Conservation (phyloP, 1,140 invertebrate genomes). For the Caenorhabditis latens region DNA sequence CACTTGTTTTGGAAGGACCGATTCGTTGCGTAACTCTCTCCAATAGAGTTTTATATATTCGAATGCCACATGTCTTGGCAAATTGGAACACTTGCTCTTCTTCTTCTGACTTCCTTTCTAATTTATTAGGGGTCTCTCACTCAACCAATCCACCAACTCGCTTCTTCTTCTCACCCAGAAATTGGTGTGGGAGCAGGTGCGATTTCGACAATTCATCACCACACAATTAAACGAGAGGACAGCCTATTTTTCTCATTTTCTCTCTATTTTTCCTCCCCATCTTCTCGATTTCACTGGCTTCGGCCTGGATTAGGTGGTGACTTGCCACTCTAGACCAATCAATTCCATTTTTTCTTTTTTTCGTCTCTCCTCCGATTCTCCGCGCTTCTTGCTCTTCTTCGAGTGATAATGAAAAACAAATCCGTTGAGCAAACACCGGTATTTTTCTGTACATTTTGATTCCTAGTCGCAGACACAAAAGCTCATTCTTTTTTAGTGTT, state of each 20-base stretch:
- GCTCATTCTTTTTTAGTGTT: background rate
- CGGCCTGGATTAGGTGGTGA: constrained; percentile 41
- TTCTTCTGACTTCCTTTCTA: background rate
- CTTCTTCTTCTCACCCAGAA: constrained; percentile 16
- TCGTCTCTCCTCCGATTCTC: background rate
- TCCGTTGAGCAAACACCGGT: constrained; percentile 46
- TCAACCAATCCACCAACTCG: background rate
- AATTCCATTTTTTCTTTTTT: constrained; percentile 12
- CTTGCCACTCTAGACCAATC: constrained; percentile 39
- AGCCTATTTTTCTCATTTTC: constrained; percentile 6
- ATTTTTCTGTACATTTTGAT: constrained; percentile 17
- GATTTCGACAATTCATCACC: constrained; percentile 39
- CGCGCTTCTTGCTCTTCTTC: constrained; percentile 16
- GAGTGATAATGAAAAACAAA: constrained; percentile 56
- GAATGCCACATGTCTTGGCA: constrained; percentile 12
- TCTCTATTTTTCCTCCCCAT: background rate
- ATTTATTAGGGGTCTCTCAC: constrained; percentile 4
- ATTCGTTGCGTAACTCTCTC: constrained; percentile 17
- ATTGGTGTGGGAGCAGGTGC: background rate
- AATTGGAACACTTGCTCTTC: constrained; percentile 41
- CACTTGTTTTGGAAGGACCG: background rate
- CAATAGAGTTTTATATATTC: constrained; percentile 17
- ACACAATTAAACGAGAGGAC: constrained; percentile 46
- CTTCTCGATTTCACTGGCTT: constrained; percentile 45
- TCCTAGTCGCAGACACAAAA: background rate